Evolutionary conservation across 2,113 vertebrate species (phyloP).

Genomic region (Corvus cornix): DNA sequence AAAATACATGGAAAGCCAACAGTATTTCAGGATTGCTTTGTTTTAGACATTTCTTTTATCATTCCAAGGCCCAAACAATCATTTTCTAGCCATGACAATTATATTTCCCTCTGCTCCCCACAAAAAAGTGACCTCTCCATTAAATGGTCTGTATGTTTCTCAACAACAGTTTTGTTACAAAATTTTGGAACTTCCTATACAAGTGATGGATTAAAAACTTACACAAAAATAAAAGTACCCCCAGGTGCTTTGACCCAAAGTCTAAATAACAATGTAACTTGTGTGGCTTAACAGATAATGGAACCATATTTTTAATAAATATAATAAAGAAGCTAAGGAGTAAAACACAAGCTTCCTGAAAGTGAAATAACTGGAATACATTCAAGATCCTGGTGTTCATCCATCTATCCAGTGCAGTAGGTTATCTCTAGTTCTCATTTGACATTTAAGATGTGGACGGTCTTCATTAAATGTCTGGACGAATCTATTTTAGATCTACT

Average conservation of each 20-base stretch:
- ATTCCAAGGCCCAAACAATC: neutral
- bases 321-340: neutral
- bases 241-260: neutral
- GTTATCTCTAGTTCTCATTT: slow-evolving; percentile 1
- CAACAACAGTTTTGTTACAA: neutral
- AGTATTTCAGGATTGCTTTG: neutral
- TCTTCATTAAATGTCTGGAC: neutral
- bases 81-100: neutral
- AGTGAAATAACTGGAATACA: neutral
- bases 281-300: neutral
- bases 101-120: neutral
- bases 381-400: slow-evolving; percentile 44
- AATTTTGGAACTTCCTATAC: slow-evolving; percentile 22
- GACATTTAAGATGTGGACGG: neutral
- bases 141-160: neutral
- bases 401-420: neutral
- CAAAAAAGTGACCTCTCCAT: neutral
- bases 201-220: slow-evolving; percentile 24
- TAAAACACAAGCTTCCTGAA: neutral
- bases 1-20: neutral
- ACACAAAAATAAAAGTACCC: slow-evolving; percentile 2
- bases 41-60: neutral
- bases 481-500: neutral
- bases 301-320: slow-evolving; percentile 2
- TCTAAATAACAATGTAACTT: neutral